Conservation (phyloP, 2,888 invertebrate species). For the Yponomeuta sedellus region DNA sequence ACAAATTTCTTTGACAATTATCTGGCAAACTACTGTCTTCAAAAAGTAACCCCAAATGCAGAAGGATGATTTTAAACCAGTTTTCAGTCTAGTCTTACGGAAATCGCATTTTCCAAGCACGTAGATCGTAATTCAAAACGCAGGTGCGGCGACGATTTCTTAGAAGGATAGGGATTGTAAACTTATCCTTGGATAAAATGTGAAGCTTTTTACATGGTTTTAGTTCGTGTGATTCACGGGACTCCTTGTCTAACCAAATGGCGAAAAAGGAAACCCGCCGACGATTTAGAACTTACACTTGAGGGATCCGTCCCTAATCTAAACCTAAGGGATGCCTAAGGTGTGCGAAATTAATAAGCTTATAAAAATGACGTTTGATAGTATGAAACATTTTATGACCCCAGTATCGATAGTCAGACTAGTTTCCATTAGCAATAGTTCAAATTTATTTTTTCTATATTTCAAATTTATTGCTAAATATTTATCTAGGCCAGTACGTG, state of each 20-base stretch:
- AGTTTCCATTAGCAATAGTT: no score
- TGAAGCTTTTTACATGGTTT: not conserved
- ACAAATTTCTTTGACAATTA: no score
- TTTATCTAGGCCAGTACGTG: no score
- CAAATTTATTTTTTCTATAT: no score
- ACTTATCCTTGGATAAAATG: slow-evolving; percentile 27
- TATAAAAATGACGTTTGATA: no score
- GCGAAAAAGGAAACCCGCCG: not conserved
- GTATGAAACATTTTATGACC: no score
- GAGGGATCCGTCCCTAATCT: not conserved
- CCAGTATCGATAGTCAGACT: no score
- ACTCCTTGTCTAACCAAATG: not conserved
- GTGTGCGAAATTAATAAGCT: no score
- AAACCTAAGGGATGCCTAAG: no score
- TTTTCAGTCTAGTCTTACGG: not conserved
- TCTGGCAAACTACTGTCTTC: no score
- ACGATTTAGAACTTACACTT: not conserved
- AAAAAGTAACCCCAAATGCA: not conserved
- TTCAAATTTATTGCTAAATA: no score
- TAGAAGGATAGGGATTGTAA: slow-evolving; percentile 55
- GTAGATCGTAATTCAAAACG: slow-evolving; percentile 56
- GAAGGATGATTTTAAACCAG: not conserved
- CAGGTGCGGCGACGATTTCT: slow-evolving; percentile 59
- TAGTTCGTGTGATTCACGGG: not conserved
- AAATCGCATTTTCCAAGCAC: slow-evolving; percentile 27